Evolutionary conservation across 2,888 invertebrate species (phyloP).

Genomic region (Patella caerulea): DNA sequence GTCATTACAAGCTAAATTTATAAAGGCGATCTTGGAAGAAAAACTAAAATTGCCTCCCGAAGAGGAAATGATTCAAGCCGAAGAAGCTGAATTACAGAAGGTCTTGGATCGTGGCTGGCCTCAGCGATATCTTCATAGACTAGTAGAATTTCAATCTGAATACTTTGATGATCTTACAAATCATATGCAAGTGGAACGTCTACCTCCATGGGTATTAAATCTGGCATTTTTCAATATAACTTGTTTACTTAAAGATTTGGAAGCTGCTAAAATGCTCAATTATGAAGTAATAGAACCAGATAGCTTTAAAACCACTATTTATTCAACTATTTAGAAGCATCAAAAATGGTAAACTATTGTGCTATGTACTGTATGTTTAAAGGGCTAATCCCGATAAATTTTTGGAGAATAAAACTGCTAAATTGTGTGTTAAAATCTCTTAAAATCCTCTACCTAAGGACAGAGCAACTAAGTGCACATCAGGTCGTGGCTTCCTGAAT

Average conservation of each 20-base stretch:
- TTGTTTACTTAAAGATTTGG: conserved; percentile 34
- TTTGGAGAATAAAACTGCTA: too few species aligned
- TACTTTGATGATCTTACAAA: conserved; percentile 81
- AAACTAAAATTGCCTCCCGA: conserved; percentile 77
- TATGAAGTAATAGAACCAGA: conserved; percentile 35
- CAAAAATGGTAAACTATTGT: too few species aligned
- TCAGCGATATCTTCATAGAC: conserved; percentile 85
- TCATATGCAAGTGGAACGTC: conserved; percentile 77
- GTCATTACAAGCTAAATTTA: conserved; percentile 84
- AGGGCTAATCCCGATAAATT: too few species aligned
- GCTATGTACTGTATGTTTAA: too few species aligned
- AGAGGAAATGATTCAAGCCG: conserved; percentile 80
- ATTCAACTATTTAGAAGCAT: too few species aligned
- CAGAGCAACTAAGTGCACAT: too few species aligned
- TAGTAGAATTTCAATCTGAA: conserved; percentile 81
- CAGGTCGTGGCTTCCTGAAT: too few species aligned
- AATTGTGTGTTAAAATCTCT: too few species aligned
- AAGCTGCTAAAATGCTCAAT: conserved; percentile 42
- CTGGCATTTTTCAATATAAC: conserved; percentile 78
- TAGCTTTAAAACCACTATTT: conserved; percentile 5
- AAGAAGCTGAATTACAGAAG: conserved; percentile 76
- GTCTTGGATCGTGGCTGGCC: conserved; percentile 79
- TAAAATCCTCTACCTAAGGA: too few species aligned
- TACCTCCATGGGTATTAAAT: conserved; percentile 81
- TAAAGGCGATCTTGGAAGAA: conserved; percentile 77